A percentile compares a stretch with the other conserved stretches of the same genome.
Conservation (phyloP, 1,140 invertebrate species). For the Panagrolaimus sp. region DNA sequence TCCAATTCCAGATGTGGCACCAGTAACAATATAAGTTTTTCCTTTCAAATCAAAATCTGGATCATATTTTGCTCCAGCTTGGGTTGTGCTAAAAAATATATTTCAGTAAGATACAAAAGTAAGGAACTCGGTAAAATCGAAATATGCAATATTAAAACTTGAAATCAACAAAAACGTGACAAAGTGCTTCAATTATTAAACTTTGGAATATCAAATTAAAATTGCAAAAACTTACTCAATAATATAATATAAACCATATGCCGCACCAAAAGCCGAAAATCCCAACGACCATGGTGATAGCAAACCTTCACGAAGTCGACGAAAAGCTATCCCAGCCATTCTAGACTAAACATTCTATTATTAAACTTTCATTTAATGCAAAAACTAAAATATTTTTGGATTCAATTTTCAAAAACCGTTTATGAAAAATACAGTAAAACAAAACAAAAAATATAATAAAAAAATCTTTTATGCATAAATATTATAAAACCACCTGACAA, state of each 20-base stretch:
- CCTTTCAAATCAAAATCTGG: slow-evolving; percentile 51
- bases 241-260: slow-evolving; percentile 49
- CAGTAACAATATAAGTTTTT: slow-evolving; percentile 58
- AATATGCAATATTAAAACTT: too few species aligned
- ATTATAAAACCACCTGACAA: background rate
- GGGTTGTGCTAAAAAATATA: slow-evolving; percentile 35
- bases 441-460: background rate
- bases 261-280: slow-evolving; percentile 48
- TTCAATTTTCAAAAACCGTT: background rate
- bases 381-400: background rate
- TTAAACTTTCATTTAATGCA: background rate
- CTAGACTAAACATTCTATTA: background rate
- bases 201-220: background rate
- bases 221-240: slow-evolving; percentile 49
- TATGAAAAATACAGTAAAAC: background rate
- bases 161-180: too few species aligned
- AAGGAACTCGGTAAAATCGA: too few species aligned
- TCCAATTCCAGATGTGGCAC: slow-evolving; percentile 56
- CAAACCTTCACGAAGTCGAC: slow-evolving; percentile 41
- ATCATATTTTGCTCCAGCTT: slow-evolving; percentile 48
- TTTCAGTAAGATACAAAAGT: too few species aligned
- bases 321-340: slow-evolving; percentile 11
- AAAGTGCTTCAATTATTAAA: too few species aligned
- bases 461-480: background rate
- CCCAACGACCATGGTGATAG: slow-evolving; percentile 51